Base-by-base conservation (phyloP, 2,113 vertebrate genomes). In the Zosterops pallidus region DNA sequence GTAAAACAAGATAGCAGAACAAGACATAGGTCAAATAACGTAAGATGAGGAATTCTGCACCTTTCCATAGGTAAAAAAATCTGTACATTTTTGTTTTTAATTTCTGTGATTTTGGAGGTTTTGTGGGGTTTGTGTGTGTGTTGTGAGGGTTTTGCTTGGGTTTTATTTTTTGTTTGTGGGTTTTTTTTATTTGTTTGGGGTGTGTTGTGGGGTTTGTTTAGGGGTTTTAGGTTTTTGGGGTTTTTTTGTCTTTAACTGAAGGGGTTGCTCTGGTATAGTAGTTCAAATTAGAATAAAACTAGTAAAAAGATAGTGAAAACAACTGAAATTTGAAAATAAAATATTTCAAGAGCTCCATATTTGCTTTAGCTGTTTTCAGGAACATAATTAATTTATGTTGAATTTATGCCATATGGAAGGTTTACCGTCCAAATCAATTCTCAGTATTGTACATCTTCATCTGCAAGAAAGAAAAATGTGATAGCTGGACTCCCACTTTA, bases 181-280 rank as follows among this genome's bases (percentile, higher is more conserved):
- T 2, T 5, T 60, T 60, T 23, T 57, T 29, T 17, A 6, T 33
- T 65, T 84, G 9, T 56, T 65, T 47, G 11, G 10, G 7, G 5
- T 3, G 8, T 3, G 6, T 7, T 25, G 17, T 67, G 19, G 12
- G 12, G 20, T 63, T 55, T 39, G 2, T 70, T 78, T 29, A 20
- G 28, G 17, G 1, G 2, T 29, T 65, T 35, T 10, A 21, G 1
- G 1, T 2, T 57, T 42, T 23, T 31, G 17, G 14, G 35, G 8
- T 4, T 12, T 42, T 12, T 55, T n/a, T 50, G 31, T 28, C 14
- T 50, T 55, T 33, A 28, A 52, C 35, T 53, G 9, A 14, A 64
- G 5, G 2, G 0, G 1, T 35, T 62, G 3, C 10, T 69, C 37
- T 81, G 28, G 5, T 16, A 25, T 26, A 52, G 10, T 64, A 41